These are phyloP conservation scores for Ptilorrhoa leucosticta DNA, from an alignment of 2,113 vertebrate species.

Conservation along the genomic window DNA sequence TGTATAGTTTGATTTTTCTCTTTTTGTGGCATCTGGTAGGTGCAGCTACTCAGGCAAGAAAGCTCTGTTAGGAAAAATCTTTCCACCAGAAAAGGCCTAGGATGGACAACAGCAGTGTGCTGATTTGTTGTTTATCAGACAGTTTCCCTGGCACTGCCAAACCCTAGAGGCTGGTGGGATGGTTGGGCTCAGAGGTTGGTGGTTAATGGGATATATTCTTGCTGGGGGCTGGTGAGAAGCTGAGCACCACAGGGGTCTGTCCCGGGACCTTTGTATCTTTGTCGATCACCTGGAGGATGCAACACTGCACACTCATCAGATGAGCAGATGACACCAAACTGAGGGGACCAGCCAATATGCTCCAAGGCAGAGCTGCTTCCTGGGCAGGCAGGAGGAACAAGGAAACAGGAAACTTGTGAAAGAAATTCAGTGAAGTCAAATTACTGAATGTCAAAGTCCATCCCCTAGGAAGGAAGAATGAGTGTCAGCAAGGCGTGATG, in stretches of 20 bases:
- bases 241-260: background rate
- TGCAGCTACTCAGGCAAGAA: background rate
- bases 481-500: background rate
- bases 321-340: background rate
- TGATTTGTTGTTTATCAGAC: background rate
- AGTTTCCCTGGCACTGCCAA: background rate
- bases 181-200: background rate
- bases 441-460: background rate
- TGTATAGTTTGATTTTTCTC: background rate
- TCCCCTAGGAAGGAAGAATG: background rate
- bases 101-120: background rate
- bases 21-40: background rate
- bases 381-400: background rate
- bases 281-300: background rate
- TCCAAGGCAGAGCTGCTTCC: background rate
- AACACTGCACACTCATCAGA: background rate
- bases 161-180: background rate
- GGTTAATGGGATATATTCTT: background rate
- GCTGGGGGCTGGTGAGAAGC: background rate
- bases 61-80: background rate
- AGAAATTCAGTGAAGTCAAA: background rate
- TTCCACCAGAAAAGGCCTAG: background rate
- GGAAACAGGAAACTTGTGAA: background rate
- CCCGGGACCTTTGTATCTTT: background rate
- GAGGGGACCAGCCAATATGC: background rate